Evolutionary conservation across 2,113 vertebrate species (phyloP).

Genomic region (Atrichornis clamosus): DNA sequence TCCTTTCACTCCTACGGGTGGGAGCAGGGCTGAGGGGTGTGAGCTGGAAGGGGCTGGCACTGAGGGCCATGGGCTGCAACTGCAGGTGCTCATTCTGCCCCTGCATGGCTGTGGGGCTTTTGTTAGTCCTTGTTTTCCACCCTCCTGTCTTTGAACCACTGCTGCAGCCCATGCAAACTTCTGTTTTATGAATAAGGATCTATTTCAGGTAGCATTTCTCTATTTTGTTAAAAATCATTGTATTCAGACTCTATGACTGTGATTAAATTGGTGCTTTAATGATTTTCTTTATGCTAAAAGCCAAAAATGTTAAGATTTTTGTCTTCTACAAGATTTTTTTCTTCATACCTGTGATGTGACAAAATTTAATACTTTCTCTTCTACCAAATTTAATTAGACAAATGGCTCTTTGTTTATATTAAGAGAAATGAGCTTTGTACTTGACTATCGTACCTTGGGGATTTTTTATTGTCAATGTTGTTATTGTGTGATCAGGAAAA

Average conservation of each 20-base stretch:
- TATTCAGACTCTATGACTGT: background rate
- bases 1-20: background rate
- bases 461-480: background rate
- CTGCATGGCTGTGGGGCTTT: background rate
- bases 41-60: background rate
- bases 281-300: background rate
- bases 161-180: rapidly evolving
- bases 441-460: background rate
- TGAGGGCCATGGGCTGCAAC: background rate
- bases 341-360: background rate
- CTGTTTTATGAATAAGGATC: background rate
- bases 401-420: background rate
- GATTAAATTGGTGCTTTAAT: background rate
- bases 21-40: background rate
- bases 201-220: background rate
- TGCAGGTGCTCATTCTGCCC: background rate
- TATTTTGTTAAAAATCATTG: background rate
- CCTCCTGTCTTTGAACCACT: background rate
- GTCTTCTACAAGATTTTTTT: background rate
- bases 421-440: background rate
- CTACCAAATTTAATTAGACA: background rate
- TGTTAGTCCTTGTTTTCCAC: background rate
- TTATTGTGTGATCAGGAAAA: background rate
- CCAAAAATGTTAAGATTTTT: background rate
- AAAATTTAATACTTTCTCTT: background rate